Evolutionary conservation across 2,113 vertebrate genomes (phyloP).

Genomic region (Orcinus orca): DNA sequence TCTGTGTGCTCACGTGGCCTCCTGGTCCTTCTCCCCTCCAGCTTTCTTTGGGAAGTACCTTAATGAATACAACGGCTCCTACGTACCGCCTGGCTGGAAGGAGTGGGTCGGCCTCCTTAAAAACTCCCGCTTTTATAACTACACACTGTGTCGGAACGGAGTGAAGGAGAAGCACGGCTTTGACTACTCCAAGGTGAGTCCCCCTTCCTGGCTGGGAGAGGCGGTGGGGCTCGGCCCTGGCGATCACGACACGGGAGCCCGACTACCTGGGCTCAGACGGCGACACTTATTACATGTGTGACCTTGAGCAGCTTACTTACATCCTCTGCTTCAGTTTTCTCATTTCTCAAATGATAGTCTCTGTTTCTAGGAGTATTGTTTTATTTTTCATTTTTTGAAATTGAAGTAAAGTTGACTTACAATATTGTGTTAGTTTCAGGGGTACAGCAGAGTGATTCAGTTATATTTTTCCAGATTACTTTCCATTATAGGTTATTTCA

Average conservation of each 20-base stretch:
- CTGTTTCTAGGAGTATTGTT: background rate
- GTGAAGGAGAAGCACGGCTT: constrained; percentile 93
- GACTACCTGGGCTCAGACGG: rapidly evolving
- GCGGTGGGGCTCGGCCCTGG: rapidly evolving
- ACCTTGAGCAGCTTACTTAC: rapidly evolving
- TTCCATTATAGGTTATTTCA: background rate
- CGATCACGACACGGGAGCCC: rapidly evolving
- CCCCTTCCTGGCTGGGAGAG: rapidly evolving
- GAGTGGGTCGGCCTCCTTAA: constrained; percentile 98
- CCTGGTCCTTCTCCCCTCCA: constrained; percentile 68
- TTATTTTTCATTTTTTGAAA: background rate
- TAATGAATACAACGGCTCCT: constrained; percentile 97
- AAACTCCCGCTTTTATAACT: constrained; percentile 98
- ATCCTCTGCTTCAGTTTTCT: rapidly evolving
- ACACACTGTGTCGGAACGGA: constrained; percentile 95
- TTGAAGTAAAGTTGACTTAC: background rate
- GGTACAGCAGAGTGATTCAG: background rate
- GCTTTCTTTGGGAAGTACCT: constrained; percentile 98
- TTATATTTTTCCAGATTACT: background rate
- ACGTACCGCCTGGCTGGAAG: constrained; percentile 97
- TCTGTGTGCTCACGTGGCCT: background rate
- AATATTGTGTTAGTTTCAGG: background rate
- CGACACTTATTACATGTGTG: rapidly evolving
- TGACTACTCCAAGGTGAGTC: constrained; percentile 91
- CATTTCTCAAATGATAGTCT: background rate